Evolutionary conservation across 2,888 invertebrate genomes (phyloP).

Genomic region (Epinotia nisella): DNA sequence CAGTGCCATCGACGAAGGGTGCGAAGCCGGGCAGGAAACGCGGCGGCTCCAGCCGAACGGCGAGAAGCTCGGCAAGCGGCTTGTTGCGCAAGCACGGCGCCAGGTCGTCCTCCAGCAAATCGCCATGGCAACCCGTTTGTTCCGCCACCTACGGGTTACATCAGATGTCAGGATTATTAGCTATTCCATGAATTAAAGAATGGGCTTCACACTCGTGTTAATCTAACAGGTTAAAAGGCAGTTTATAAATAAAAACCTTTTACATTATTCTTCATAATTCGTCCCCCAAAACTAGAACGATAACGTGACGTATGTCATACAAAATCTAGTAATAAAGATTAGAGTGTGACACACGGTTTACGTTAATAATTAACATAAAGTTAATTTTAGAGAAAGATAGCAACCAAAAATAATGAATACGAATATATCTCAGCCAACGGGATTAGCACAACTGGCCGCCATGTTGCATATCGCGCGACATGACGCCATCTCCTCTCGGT

Average conservation of each 20-base stretch:
- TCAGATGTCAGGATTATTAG: too few relatives aligned
- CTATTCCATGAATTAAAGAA: too few relatives aligned
- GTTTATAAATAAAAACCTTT: too few relatives aligned
- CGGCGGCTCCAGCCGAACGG: slow-evolving; percentile 91
- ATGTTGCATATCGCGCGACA: neutral
- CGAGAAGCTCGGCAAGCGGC: slow-evolving; percentile 89
- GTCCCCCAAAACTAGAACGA: too few relatives aligned
- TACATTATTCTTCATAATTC: too few relatives aligned
- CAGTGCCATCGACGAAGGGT: slow-evolving; percentile 97
- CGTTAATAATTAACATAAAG: too few relatives aligned
- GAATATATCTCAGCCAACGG: neutral
- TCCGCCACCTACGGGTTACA: slow-evolving; percentile 87
- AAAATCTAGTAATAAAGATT: too few relatives aligned
- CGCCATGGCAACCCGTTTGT: slow-evolving; percentile 93
- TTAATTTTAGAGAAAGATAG: neutral
- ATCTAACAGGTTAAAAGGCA: too few relatives aligned
- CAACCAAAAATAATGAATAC: neutral
- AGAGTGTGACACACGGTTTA: too few relatives aligned
- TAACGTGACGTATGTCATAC: too few relatives aligned
- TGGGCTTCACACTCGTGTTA: too few relatives aligned
- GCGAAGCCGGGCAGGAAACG: slow-evolving; percentile 95
- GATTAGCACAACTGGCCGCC: neutral
- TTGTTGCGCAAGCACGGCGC: slow-evolving; percentile 93
- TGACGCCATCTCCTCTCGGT: too few relatives aligned
- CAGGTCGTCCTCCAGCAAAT: slow-evolving; percentile 91